A percentile compares a stretch with the other conserved stretches of the same genome.
Evolutionary conservation across 2,797 vertebrate species (phyloP).

Genomic region (Enteromius fasciolatus): DNA sequence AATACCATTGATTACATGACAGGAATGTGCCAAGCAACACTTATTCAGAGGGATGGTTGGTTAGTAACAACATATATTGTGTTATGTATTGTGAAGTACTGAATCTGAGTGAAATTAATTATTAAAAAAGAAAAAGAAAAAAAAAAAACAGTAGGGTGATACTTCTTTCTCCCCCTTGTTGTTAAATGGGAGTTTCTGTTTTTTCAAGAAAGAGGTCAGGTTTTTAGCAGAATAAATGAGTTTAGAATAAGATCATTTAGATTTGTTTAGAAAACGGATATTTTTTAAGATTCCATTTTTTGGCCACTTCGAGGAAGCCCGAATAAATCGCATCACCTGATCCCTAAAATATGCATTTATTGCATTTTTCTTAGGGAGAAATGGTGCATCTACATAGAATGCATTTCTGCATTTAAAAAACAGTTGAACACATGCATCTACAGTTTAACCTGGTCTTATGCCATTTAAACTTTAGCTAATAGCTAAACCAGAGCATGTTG

Average conservation of each 20-base stretch:
- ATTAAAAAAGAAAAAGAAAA: not conserved
- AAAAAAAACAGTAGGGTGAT: not conserved
- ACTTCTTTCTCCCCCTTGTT: not conserved
- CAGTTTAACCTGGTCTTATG: not conserved
- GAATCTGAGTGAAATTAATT: not conserved
- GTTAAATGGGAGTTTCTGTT: not conserved
- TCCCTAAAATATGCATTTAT: too few relatives aligned
- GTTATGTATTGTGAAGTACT: not conserved
- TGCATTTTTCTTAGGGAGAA: not conserved
- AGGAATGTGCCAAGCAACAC: not conserved
- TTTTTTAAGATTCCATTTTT: not conserved
- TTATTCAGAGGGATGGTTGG: not conserved
- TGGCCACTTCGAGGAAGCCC: too few relatives aligned
- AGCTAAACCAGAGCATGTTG: not conserved
- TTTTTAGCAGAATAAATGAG: not conserved
- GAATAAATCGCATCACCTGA: too few relatives aligned
- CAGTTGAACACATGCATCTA: not conserved
- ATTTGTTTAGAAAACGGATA: too few relatives aligned
- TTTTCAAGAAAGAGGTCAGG: not conserved
- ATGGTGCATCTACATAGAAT: not conserved
- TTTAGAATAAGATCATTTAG: too few relatives aligned
- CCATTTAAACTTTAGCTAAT: not conserved
- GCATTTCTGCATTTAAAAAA: not conserved
- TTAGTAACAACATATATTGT: not conserved
- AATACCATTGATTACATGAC: not conserved